Evolutionary conservation across 2,797 vertebrate species (phyloP), one percentile per base, ranked within the genome.

Genomic region (Tragopan temminckii): DNA sequence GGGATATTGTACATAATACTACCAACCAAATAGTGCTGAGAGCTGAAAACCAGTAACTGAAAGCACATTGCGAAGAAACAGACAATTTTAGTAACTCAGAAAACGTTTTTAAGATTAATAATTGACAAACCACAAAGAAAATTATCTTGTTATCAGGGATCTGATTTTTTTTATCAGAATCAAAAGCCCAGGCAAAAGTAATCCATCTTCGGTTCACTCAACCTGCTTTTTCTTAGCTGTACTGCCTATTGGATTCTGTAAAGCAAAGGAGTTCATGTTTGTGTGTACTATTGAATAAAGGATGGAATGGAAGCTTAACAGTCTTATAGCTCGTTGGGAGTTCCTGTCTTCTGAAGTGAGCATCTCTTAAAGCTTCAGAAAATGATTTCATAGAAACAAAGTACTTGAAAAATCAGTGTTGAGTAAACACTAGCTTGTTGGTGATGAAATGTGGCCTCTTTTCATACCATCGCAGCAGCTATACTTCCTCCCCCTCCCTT

Each of bases 61-160:
- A 95, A 95, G 61, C 85, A 95, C 35, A 50, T 94, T 96, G 79
- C 75, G 79, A 71, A 90, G 81, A 80, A 89, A 67, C 85, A 95
- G 79, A 80, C 88, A 50, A 93, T 96, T 89, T 89, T 88, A 95
- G 93, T 92, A 68, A 81, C 52, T 71, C 1, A 0, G 77, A 75
- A 82, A 93, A 64, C 31, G 35, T 92, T 94, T 87, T 93, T 94
- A 94, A 91, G 93, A 82, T 93, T 94, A 91, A 70, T 89, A 96
- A 95, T 97, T 88, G 96, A 35, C 66, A 95, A 96, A 93, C 91
- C 92, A 89, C 85, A 95, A 94, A 88, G 81, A 96, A 80, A 96
- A 84, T 93, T 84, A 70, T 70, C 62, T 81, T 96, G 29, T 82
- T 88, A 92, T 90, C 81, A 89, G 85, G 66, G 76, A 96, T 96